phyloP scores from a whole-genome alignment of 2,888 invertebrate species.

The Liopterus haemorrhoidalis region DNA sequence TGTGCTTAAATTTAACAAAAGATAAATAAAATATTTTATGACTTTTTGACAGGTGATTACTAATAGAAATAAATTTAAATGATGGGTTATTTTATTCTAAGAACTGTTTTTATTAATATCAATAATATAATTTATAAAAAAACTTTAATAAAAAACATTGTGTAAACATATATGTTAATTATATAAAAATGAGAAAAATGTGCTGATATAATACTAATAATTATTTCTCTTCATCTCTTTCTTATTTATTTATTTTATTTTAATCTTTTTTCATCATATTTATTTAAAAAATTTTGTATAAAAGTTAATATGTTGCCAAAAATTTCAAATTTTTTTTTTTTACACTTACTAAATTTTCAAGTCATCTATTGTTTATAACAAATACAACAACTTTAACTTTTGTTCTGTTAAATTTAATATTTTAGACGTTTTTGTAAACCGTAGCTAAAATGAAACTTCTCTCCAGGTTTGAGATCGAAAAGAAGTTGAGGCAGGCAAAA shows the following conservation, averaged over 20 bases:
- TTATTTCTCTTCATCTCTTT: too few relatives aligned
- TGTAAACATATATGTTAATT: conserved; percentile 5
- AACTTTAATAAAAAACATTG: background rate
- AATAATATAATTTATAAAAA: background rate
- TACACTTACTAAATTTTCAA: background rate
- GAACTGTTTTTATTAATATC: background rate
- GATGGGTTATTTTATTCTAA: background rate
- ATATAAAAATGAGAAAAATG: background rate
- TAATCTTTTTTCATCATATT: too few relatives aligned
- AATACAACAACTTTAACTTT: background rate
- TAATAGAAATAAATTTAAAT: background rate
- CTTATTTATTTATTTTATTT: too few relatives aligned
- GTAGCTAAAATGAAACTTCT: background rate
- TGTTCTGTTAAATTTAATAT: conserved; percentile 5
- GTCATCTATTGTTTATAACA: background rate
- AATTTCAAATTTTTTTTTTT: conserved; percentile 6
- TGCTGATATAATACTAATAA: background rate
- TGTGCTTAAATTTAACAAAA: conserved; percentile 4
- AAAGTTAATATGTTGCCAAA: too few relatives aligned
- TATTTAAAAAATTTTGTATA: too few relatives aligned
- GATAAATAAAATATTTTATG: background rate
- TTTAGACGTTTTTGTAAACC: too few relatives aligned
- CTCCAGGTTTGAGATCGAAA: conserved; percentile 85
- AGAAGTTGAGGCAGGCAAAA: conserved; percentile 79
- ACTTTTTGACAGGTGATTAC: too few relatives aligned